Evolutionary conservation across 2,888 invertebrate species (phyloP).

Genomic region (Cartodere bifasciata): DNA sequence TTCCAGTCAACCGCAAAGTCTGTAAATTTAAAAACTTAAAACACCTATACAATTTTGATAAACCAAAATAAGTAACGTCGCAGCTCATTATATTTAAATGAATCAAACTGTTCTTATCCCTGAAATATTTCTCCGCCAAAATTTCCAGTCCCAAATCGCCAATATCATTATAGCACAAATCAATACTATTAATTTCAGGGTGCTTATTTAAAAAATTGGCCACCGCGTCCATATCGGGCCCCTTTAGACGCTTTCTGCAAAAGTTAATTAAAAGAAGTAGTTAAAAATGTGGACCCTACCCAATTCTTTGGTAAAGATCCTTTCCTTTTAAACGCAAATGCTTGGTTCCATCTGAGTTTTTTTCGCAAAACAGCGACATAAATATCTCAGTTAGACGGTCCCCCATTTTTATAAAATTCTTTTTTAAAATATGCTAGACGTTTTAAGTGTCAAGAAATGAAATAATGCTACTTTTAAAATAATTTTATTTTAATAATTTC

Average conservation of each 20-base stretch:
- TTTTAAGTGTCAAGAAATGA: too few species aligned
- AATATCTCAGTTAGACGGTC: conserved; percentile 26
- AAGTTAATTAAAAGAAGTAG: too few species aligned
- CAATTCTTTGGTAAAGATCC: conserved; percentile 35
- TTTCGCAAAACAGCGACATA: conserved; percentile 32
- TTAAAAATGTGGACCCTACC: conserved; percentile 26
- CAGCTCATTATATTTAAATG: conserved; percentile 47
- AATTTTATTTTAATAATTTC: too few species aligned
- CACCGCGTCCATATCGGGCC: conserved; percentile 40
- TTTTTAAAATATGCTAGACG: too few species aligned
- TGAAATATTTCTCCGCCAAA: conserved; percentile 35
- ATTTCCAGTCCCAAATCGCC: conserved; percentile 39
- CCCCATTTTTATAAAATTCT: conserved; percentile 9
- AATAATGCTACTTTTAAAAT: too few species aligned
- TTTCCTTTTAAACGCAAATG: conserved; percentile 40
- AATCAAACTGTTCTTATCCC: conserved; percentile 36
- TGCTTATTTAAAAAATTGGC: conserved; percentile 36
- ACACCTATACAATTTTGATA: conserved; percentile 23
- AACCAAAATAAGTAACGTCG: conserved; percentile 36
- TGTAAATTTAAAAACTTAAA: conserved; percentile 33
- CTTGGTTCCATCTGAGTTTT: conserved; percentile 42
- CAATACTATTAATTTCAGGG: conserved; percentile 38
- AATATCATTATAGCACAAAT: conserved; percentile 45
- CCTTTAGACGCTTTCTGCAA: conserved; percentile 35
- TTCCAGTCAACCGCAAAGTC: conserved; percentile 44